phyloP scores from a whole-genome alignment of 2,113 vertebrate genomes.

The Gavia stellata region DNA sequence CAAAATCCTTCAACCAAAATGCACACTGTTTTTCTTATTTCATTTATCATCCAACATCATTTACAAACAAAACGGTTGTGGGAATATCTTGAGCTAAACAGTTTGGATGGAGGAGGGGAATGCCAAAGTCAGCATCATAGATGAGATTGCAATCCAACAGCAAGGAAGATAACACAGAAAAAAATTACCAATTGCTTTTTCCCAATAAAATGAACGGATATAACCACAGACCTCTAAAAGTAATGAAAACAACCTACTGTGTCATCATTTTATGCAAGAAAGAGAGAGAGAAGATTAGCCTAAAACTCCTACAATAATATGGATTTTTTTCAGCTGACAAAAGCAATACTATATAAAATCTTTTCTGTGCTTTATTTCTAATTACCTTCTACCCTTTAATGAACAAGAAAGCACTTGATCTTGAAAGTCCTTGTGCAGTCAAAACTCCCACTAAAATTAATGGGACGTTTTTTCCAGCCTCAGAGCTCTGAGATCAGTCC shows the following conservation, averaged over 20 bases:
- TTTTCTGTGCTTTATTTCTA: constrained; percentile 55
- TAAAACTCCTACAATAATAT: constrained; percentile 42
- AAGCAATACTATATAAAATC: constrained; percentile 47
- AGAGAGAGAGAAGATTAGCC: constrained; percentile 35
- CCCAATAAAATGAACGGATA: constrained; percentile 43
- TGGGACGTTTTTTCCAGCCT: constrained; percentile 5
- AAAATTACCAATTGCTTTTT: constrained; percentile 26
- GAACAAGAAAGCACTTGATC: constrained; percentile 45
- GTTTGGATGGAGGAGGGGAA: neutral
- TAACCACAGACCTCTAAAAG: constrained; percentile 29
- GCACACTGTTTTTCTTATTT: constrained; percentile 19
- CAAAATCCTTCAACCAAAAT: constrained; percentile 33
- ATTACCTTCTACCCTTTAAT: constrained; percentile 57
- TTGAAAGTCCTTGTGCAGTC: constrained; percentile 48
- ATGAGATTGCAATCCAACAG: constrained; percentile 17
- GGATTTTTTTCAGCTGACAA: constrained; percentile 61
- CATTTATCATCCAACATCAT: constrained; percentile 11
- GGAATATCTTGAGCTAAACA: constrained; percentile 18
- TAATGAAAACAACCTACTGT: constrained; percentile 56
- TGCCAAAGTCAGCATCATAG: constrained; percentile 25
- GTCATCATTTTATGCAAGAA: constrained; percentile 58
- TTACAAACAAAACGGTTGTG: constrained; percentile 1
- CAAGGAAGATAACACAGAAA: neutral
- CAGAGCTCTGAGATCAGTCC: constrained; percentile 14
- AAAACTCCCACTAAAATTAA: constrained; percentile 57